Percentiles rank a stretch among this genome's conserved stretches.
Evolutionary conservation across 1,140 invertebrate species (phyloP).

Genomic region (Conus betulinus): DNA sequence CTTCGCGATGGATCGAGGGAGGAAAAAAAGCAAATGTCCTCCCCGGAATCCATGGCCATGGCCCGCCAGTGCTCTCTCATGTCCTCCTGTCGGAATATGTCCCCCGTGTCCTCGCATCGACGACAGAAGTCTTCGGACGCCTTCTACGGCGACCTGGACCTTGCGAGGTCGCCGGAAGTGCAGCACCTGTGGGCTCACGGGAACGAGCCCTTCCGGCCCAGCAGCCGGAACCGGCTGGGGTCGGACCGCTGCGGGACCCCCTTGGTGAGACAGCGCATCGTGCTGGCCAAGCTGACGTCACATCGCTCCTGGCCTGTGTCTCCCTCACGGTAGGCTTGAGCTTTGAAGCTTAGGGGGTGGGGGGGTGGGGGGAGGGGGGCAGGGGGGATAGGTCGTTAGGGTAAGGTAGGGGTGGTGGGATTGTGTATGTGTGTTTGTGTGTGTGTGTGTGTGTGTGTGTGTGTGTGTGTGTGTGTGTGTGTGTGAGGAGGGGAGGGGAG

Average conservation of each 20-base stretch:
- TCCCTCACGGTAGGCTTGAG: neutral
- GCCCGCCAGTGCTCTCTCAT: slow-evolving; percentile 1
- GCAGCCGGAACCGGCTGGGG: neutral
- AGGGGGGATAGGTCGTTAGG: too few species aligned
- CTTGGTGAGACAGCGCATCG: neutral
- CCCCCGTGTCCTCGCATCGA: neutral
- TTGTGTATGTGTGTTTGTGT: too few species aligned
- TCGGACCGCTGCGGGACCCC: neutral
- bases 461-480: too few species aligned
- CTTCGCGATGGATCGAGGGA: neutral
- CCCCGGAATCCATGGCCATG: slow-evolving; percentile 7
- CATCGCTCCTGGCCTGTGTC: neutral
- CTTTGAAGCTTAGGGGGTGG: neutral
- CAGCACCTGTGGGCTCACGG: slow-evolving; percentile 20
- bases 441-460: too few species aligned
- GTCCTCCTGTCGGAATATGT: neutral
- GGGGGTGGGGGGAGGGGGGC: neutral
- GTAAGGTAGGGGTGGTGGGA: too few species aligned
- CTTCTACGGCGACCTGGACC: neutral
- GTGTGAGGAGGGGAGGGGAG: too few species aligned
- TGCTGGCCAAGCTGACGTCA: slow-evolving; percentile 26
- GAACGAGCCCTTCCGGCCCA: slow-evolving; percentile 13
- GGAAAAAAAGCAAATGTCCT: slow-evolving; percentile 6
- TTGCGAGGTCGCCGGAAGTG: neutral
- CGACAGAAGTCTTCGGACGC: neutral